phyloP scores from a whole-genome alignment of 1,140 invertebrate genomes.

The Penaeus vannamei region DNA sequence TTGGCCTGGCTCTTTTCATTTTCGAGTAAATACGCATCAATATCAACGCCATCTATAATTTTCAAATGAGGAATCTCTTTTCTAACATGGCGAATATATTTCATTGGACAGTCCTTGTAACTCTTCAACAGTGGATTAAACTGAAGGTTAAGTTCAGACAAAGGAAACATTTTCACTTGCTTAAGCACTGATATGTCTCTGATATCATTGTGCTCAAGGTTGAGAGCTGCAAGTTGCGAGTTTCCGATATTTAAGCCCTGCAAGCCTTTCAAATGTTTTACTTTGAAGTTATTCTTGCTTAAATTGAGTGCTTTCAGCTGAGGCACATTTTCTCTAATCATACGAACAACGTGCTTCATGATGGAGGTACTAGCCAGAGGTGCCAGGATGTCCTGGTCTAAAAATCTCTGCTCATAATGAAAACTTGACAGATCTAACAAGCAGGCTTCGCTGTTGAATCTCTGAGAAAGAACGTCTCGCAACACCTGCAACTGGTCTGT shows the following conservation, averaged over 20 bases:
- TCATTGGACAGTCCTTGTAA: constrained; percentile 50
- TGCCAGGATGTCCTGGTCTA: constrained; percentile 53
- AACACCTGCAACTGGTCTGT: constrained; percentile 51
- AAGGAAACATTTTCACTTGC: constrained; percentile 50
- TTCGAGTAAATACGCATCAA: constrained; percentile 44
- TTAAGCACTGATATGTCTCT: constrained; percentile 37
- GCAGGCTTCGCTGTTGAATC: constrained; percentile 27
- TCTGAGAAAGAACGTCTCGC: constrained; percentile 9
- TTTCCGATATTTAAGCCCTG: constrained; percentile 28
- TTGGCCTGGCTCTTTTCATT: background rate
- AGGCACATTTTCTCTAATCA: constrained; percentile 57
- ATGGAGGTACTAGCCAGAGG: constrained; percentile 30
- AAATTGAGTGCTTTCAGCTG: constrained; percentile 50
- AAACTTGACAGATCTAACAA: constrained; percentile 52
- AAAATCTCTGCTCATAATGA: constrained; percentile 45
- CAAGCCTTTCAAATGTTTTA: constrained; percentile 21
- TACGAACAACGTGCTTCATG: constrained; percentile 52
- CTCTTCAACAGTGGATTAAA: constrained; percentile 45
- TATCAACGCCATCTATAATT: constrained; percentile 47
- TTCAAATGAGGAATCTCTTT: constrained; percentile 35
- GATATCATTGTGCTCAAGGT: constrained; percentile 53
- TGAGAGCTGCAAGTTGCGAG: constrained; percentile 45
- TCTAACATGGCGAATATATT: constrained; percentile 40
- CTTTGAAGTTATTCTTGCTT: constrained; percentile 46
- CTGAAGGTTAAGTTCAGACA: constrained; percentile 53